Evolutionary conservation across 2,113 vertebrate species (phyloP).

Genomic region (Vireo altiloquus): DNA sequence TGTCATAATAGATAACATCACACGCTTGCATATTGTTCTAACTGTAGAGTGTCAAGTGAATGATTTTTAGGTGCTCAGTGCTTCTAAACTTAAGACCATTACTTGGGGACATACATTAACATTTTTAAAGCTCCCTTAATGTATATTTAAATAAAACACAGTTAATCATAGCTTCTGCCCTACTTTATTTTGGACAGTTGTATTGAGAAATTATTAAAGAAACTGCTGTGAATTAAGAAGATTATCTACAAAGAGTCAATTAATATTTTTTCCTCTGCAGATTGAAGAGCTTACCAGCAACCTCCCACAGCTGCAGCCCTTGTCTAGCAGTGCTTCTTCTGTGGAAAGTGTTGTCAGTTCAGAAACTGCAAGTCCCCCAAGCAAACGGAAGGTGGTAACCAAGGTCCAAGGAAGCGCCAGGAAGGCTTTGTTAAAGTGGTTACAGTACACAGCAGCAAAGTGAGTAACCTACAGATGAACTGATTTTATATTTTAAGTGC

Average conservation of each 20-base stretch:
- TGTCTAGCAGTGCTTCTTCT: constrained; percentile 88
- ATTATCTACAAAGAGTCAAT: neutral
- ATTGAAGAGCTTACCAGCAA: constrained; percentile 96
- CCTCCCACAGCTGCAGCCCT: constrained; percentile 83
- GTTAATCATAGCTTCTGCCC: neutral
- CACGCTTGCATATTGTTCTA: neutral
- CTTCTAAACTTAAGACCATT: neutral
- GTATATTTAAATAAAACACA: neutral
- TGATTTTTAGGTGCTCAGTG: neutral
- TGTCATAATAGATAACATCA: neutral
- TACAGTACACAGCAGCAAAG: constrained; percentile 91
- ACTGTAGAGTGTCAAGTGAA: neutral
- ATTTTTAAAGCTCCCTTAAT: neutral
- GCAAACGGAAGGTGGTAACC: constrained; percentile 86
- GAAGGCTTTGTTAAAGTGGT: constrained; percentile 93
- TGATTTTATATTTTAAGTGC: neutral
- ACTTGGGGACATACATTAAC: neutral
- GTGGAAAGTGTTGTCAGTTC: constrained; percentile 87
- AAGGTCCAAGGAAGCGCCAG: constrained; percentile 88
- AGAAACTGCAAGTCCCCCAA: constrained; percentile 88
- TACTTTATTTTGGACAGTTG: neutral
- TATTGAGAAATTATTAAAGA: neutral
- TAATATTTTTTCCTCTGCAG: constrained; percentile 53
- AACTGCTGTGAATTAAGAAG: neutral
- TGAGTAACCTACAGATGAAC: constrained; percentile 60